Conservation (phyloP, 2,113 vertebrate species). For the Dasyprocta punctata region DNA sequence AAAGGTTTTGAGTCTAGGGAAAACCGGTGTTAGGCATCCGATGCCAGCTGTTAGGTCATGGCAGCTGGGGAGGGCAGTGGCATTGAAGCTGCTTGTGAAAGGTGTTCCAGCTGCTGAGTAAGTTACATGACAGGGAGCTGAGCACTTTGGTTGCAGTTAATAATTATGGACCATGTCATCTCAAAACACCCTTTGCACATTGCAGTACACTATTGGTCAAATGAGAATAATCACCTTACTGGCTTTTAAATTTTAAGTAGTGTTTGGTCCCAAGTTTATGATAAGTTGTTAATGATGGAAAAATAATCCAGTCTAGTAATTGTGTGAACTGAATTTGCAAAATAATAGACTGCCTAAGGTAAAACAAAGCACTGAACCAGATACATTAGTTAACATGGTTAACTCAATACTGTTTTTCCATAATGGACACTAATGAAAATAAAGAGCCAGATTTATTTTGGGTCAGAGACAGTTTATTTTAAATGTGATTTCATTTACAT, state of each 20-base stretch:
- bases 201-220: not conserved
- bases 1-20: not conserved
- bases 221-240: not conserved
- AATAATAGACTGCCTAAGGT: not conserved
- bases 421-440: slow-evolving; percentile 27
- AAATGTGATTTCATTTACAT: slow-evolving; percentile 95
- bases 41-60: not conserved
- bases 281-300: not conserved
- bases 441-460: slow-evolving; percentile 77
- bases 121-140: not conserved
- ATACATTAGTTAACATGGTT: not conserved
- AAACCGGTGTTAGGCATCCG: not conserved
- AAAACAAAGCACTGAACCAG: not conserved
- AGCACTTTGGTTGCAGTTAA: not conserved
- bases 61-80: not conserved
- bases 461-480: slow-evolving; percentile 93
- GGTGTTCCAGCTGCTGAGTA: not conserved
- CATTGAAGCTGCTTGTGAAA: not conserved
- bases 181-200: not conserved
- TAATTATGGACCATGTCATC: not conserved
- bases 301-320: not conserved
- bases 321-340: not conserved
- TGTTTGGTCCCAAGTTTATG: not conserved
- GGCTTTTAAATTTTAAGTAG: not conserved
- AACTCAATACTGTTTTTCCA: not conserved